These are phyloP conservation scores for Watsonalla cultraria DNA, from an alignment of 2,888 invertebrate species.

Conservation along the genomic window DNA sequence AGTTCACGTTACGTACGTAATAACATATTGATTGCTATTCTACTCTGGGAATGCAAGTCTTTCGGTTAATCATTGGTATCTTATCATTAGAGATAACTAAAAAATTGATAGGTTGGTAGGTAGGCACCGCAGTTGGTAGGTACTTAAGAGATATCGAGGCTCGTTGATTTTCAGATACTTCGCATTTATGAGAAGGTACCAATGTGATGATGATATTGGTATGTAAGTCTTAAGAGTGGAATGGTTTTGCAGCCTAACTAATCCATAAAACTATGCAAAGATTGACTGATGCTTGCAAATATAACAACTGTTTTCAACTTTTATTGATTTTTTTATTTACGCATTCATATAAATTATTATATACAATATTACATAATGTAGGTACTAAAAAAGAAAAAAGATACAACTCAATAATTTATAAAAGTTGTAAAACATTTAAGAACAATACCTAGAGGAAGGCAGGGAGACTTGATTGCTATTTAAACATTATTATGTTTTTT, in stretches of 20 bases:
- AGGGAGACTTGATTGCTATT: no score
- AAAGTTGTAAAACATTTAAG: conserved; percentile 7
- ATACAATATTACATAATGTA: neutral
- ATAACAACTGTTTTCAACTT: neutral
- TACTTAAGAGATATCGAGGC: neutral
- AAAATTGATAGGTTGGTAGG: conserved; percentile 20
- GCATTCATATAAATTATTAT: neutral
- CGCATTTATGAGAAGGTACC: no score
- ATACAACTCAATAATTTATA: neutral
- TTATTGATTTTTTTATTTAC: neutral
- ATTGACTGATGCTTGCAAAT: neutral
- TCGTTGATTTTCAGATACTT: neutral
- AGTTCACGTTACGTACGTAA: conserved; percentile 15
- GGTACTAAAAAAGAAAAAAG: neutral
- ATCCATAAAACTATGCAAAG: neutral
- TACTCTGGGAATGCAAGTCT: conserved; percentile 22
- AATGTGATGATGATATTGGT: no score
- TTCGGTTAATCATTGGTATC: conserved; percentile 38
- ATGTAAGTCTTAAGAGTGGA: conserved; percentile 12
- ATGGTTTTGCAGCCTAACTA: neutral
- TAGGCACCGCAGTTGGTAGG: conserved; percentile 5
- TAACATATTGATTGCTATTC: conserved; percentile 33
- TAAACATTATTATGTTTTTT: no score
- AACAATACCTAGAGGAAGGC: conserved; percentile 3
- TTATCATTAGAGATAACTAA: conserved; percentile 42